Conservation (phyloP, 2,113 vertebrate genomes). For the Marcusenius ussheri region DNA sequence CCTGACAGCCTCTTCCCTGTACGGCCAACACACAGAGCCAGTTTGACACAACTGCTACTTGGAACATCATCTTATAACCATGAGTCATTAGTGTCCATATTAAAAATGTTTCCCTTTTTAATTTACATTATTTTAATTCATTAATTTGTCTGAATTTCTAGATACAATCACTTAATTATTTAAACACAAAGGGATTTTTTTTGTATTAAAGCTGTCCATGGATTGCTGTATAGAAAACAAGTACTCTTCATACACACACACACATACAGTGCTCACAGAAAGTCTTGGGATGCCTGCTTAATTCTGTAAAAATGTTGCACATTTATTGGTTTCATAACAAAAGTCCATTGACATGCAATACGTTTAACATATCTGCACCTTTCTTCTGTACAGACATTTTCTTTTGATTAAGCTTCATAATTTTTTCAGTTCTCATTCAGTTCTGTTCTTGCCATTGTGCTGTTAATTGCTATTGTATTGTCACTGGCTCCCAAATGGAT, state of each 20-base stretch:
- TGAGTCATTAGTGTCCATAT: neutral
- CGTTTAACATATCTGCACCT: neutral
- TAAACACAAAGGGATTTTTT: neutral
- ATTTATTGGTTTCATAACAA: neutral
- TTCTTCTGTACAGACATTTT: neutral
- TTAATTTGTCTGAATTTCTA: neutral
- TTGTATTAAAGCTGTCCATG: neutral
- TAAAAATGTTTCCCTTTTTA: neutral
- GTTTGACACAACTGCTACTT: neutral
- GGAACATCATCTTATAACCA: neutral
- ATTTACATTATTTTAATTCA: neutral
- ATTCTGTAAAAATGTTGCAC: neutral
- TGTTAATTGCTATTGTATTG: neutral
- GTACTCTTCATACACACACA: neutral
- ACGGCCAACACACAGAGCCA: neutral
- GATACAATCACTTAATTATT: neutral
- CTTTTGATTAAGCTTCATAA: neutral
- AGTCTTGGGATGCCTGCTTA: neutral
- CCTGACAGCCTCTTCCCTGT: neutral
- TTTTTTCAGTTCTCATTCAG: neutral
- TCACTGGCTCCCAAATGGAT: neutral
- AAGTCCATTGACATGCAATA: neutral
- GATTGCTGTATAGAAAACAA: neutral
- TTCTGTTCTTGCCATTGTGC: neutral
- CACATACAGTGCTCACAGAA: neutral